These are phyloP conservation scores for Lagopus leucura DNA, from an alignment of 2,113 vertebrate genomes.

Conservation along the genomic window DNA sequence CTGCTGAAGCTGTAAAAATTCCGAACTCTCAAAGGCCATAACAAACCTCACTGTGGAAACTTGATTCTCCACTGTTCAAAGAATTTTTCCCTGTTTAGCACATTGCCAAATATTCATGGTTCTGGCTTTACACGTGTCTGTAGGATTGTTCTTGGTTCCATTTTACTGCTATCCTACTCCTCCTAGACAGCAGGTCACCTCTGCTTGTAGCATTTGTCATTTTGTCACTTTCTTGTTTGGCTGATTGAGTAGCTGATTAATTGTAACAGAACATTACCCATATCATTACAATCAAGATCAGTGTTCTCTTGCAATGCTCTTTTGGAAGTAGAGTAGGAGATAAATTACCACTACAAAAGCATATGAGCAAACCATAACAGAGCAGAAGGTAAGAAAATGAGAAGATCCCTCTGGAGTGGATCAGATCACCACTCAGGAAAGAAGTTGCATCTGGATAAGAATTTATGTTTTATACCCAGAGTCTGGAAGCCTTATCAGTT, in stretches of 20 bases:
- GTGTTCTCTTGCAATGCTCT: rapidly evolving
- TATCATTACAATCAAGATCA: not conserved
- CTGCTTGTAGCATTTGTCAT: not conserved
- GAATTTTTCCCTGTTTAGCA: conserved; percentile 55
- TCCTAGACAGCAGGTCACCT: not conserved
- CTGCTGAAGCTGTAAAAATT: conserved; percentile 73
- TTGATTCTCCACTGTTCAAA: conserved; percentile 53
- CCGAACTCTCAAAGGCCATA: conserved; percentile 51
- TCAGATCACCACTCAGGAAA: not conserved
- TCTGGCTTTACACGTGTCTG: conserved; percentile 36
- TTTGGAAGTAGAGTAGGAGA: not conserved
- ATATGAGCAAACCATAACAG: not conserved
- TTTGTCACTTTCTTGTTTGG: not conserved
- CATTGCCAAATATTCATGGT: conserved; percentile 44
- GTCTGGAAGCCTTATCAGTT: not conserved
- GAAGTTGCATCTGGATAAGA: not conserved
- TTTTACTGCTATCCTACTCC: not conserved
- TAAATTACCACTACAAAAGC: not conserved
- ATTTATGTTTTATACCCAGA: not conserved
- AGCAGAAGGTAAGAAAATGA: not conserved
- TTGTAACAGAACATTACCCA: not conserved
- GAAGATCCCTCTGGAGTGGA: not conserved
- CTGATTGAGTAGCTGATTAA: not conserved
- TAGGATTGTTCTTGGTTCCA: conserved; percentile 8
- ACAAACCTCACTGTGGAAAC: conserved; percentile 68